Evolutionary conservation across 2,797 vertebrate genomes (phyloP).

Genomic region (Tragopan temminckii): DNA sequence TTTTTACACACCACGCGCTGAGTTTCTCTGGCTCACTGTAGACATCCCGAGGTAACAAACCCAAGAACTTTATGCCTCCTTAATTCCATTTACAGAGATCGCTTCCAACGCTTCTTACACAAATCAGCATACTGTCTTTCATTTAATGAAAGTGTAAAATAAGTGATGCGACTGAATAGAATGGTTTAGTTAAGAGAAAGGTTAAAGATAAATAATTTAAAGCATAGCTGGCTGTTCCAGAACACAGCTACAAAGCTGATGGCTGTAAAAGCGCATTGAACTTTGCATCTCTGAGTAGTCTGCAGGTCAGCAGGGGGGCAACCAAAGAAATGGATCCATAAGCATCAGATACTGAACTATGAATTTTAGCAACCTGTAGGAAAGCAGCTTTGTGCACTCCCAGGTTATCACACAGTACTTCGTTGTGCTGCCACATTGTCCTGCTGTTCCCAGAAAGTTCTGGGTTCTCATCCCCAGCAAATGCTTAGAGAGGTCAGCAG

Average conservation of each 20-base stretch:
- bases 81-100: constrained; percentile 33
- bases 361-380: background rate
- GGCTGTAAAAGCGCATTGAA: constrained; percentile 55
- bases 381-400: background rate
- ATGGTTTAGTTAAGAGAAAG: constrained; percentile 80
- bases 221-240: constrained; percentile 61
- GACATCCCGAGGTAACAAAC: background rate
- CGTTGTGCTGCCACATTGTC: background rate
- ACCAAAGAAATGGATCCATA: constrained; percentile 31
- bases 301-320: constrained; percentile 54
- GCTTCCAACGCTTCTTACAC: constrained; percentile 34
- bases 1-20: background rate
- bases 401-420: background rate
- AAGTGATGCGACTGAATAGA: constrained; percentile 73
- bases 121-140: constrained; percentile 23
- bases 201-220: constrained; percentile 84
- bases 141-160: constrained; percentile 77
- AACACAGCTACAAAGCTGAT: constrained; percentile 51
- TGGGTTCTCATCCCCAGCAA: background rate
- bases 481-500: background rate
- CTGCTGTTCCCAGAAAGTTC: background rate
- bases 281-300: constrained; percentile 17
- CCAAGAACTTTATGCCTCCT: background rate
- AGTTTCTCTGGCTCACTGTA: background rate
- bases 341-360: background rate